Evolutionary conservation across 2,113 vertebrate species (phyloP).

Genomic region (Cyanocitta stelleri): DNA sequence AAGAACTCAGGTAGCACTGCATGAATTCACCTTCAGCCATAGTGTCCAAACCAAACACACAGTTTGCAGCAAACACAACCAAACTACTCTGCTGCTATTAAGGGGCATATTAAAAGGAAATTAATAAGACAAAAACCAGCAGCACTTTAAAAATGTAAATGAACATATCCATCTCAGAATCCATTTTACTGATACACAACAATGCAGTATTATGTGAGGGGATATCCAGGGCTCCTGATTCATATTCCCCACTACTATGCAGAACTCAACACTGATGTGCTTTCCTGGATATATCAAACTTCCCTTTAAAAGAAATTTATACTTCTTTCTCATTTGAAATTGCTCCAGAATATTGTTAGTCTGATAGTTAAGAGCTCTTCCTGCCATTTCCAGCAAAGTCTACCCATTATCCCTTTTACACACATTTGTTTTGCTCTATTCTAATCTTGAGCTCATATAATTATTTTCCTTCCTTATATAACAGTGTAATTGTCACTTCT

Average conservation of each 20-base stretch:
- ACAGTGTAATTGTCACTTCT: neutral
- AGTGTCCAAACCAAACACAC: neutral
- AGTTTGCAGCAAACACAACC: neutral
- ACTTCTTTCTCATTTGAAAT: neutral
- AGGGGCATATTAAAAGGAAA: neutral
- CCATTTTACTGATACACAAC: neutral
- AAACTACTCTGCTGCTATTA: neutral
- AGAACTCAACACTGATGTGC: neutral
- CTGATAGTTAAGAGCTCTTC: neutral
- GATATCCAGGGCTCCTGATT: neutral
- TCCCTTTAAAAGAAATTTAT: neutral
- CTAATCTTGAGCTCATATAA: neutral
- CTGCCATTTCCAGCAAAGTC: neutral
- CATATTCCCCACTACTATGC: neutral
- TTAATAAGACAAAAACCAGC: neutral
- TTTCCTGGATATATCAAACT: neutral
- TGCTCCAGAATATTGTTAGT: rapidly evolving
- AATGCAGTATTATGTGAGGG: neutral
- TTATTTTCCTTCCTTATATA: neutral
- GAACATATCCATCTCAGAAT: neutral
- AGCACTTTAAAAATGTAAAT: neutral
- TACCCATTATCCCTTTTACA: neutral
- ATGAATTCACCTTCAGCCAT: neutral
- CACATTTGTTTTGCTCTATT: neutral
- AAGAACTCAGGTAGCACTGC: neutral